A percentile compares a stretch with the other conserved stretches of the same genome.
Evolutionary conservation across 2,888 invertebrate species (phyloP).

Genomic region (Temnothorax unifasciatus): DNA sequence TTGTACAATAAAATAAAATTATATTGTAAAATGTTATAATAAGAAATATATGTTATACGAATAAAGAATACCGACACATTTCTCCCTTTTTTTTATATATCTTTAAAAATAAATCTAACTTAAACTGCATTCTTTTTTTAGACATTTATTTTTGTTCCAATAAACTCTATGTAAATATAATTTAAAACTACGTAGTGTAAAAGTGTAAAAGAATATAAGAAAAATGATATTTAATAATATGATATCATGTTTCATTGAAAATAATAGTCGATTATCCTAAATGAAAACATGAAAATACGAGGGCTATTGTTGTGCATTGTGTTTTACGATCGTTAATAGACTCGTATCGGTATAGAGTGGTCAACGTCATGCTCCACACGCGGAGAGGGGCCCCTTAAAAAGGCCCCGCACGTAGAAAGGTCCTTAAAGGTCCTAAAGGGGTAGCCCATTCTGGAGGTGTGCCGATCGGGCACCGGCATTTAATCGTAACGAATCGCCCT

Average conservation of each 20-base stretch:
- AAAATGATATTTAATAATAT: not conserved
- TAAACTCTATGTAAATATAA: not conserved
- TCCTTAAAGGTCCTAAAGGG: conserved; percentile 53
- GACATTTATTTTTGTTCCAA: not conserved
- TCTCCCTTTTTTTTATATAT: not conserved
- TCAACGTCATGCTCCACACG: conserved; percentile 44
- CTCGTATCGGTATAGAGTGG: conserved; percentile 48
- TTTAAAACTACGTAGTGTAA: not conserved
- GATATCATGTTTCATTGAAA: conserved; percentile 4
- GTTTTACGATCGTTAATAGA: conserved; percentile 49
- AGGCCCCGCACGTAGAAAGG: conserved; percentile 48
- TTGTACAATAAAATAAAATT: not conserved
- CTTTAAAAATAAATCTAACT: not conserved
- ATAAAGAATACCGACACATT: not conserved
- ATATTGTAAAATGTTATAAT: not conserved
- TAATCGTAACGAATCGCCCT: conserved; percentile 74
- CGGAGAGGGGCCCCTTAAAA: conserved; percentile 26
- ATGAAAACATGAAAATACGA: conserved; percentile 25
- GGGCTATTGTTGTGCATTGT: conserved; percentile 24
- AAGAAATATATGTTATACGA: not conserved
- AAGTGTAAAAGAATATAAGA: conserved; percentile 7
- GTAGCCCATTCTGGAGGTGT: conserved; percentile 55
- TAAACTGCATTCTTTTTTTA: not conserved
- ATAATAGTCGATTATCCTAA: conserved; percentile 17
- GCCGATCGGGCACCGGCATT: conserved; percentile 60